phyloP scores from a whole-genome alignment of 2,888 invertebrate genomes.

The Amblyjoppa fuscipennis region DNA sequence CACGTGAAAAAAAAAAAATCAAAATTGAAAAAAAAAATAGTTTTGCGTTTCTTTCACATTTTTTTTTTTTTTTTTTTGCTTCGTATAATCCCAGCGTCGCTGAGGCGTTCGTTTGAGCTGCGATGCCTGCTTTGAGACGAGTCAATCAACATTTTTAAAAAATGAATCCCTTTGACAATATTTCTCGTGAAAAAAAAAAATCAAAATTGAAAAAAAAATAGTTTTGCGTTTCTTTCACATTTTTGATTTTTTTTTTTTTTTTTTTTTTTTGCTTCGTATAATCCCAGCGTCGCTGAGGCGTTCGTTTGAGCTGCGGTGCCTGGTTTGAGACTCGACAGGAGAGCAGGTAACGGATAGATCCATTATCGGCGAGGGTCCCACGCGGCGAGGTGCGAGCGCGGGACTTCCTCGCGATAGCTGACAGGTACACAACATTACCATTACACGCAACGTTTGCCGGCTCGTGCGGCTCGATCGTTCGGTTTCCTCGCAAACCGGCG shows the following conservation, averaged over 20 bases:
- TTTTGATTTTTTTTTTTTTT: neutral
- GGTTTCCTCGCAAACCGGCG: slow-evolving; percentile 16
- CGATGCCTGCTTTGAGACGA: neutral
- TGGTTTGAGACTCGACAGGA: slow-evolving; percentile 4
- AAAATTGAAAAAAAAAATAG: too few species aligned
- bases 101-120: neutral
- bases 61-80: neutral
- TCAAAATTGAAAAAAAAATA: too few species aligned
- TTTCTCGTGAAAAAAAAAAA: too few species aligned
- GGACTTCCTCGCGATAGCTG: slow-evolving; percentile 57
- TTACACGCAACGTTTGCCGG: slow-evolving; percentile 63
- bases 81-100: neutral
- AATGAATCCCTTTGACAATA: too few species aligned
- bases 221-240: too few species aligned
- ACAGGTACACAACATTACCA: slow-evolving; percentile 71
- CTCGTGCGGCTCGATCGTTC: slow-evolving; percentile 48
- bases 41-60: too few species aligned
- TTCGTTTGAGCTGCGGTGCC: neutral
- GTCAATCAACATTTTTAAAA: too few species aligned
- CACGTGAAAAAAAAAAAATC: too few species aligned
- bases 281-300: neutral
- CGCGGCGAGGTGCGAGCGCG: slow-evolving; percentile 41
- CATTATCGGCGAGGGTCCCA: slow-evolving; percentile 52
- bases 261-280: neutral
- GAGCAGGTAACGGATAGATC: slow-evolving; percentile 55